Evolutionary conservation across 1,140 invertebrate genomes (phyloP).

Genomic region (Zaprionus ornatus): DNA sequence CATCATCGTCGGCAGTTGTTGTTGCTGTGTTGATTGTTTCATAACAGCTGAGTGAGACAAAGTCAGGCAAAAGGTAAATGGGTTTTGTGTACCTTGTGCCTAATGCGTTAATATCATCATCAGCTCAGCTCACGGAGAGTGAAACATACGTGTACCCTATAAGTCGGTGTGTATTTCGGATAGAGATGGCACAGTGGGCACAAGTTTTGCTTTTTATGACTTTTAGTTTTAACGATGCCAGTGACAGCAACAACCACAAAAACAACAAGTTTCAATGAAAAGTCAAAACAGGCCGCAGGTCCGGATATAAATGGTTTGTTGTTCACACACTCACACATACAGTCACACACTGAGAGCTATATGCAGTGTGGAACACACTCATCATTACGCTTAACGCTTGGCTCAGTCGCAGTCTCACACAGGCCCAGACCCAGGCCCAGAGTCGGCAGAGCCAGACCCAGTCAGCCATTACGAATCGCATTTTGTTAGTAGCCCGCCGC

Average conservation of each 20-base stretch:
- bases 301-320: conserved; percentile 82
- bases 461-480: conserved; percentile 79
- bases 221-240: conserved; percentile 72
- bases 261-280: conserved; percentile 72
- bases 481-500: conserved; percentile 79
- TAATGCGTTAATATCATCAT: conserved; percentile 78
- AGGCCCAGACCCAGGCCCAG: conserved; percentile 33
- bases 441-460: conserved; percentile 34
- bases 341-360: conserved; percentile 4
- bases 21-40: conserved; percentile 74
- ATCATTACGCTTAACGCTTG: conserved; percentile 76
- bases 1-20: conserved; percentile 51
- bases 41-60: conserved; percentile 71
- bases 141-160: conserved; percentile 6
- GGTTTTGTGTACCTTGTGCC: conserved; percentile 80
- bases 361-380: conserved; percentile 63
- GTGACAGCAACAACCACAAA: conserved; percentile 41
- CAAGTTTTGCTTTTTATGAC: conserved; percentile 73
- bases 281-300: conserved; percentile 80
- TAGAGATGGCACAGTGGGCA: conserved; percentile 43
- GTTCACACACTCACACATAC: conserved; percentile 52
- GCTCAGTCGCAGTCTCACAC: conserved; percentile 56
- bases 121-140: conserved; percentile 27
- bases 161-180: not conserved
- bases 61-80: conserved; percentile 70